Base-by-base conservation (phyloP, 1,140 invertebrate species). In the Meloidogyne exigua region DNA sequence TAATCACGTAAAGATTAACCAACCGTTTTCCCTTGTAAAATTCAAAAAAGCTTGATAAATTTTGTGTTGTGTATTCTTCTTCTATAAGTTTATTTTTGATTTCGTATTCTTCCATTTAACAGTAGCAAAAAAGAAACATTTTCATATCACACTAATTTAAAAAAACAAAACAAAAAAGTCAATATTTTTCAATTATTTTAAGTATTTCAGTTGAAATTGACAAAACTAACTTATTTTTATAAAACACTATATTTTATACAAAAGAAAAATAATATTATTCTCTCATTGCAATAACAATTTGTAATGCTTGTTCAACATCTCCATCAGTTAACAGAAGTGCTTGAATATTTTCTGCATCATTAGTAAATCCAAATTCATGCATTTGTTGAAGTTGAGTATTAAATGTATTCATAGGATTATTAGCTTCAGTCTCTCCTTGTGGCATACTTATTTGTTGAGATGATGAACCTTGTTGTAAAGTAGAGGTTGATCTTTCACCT, bases 291-390 rank as follows among this genome's bases (percentile, higher is more conserved):
- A 82, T 79, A n/a, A 83, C n/a, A 36, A 84, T 36, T 44, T 83
- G 70, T 13, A 84, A 39, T 18, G 82, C 82, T 26, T 44, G 44
- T 25, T 81, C 80, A 13, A 83, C 68, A 42, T 83, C 76, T 39
- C 82, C 82, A 25, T 82, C 69, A 63, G 68, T 68, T 4, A 73
- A 42, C 15, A 64, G 28, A 18, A 82, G 68, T 36, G 72, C 70
- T 11, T 68, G 66, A 42, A 83, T 39, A 76, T 82, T 84, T n/a
- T 76, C 70, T 7, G 63, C 42, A 21, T 80, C 77, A 65, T 83
- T 69, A 18, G 71, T 69, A 70, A 83, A 83, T 11, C 82, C 82
- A 49, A 69, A 80, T 15, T 84, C 78, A 70, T 68, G 64, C 65
- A 83, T 28, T 67, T 83, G 82, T n/a, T 26, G n/a, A 10, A 83